Evolutionary conservation across 2,797 vertebrate species (phyloP), one percentile per base, ranked within the genome.

Genomic region (Enteromius unitaeniatus): DNA sequence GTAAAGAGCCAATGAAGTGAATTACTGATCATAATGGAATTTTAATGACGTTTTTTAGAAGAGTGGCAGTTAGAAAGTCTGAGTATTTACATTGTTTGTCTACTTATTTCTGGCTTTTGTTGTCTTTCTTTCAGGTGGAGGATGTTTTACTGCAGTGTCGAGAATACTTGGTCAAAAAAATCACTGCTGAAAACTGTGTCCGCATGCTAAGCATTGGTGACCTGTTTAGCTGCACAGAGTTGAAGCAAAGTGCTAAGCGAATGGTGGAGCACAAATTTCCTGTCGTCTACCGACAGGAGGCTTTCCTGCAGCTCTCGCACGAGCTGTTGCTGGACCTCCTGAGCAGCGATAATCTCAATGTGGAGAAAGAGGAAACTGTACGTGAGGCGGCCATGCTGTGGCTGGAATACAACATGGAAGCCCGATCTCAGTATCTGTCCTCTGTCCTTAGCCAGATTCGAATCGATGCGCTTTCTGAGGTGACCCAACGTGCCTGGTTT

Each of bases 221-320:
- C 89, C 91, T 99, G 80, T 99, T 98, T 95, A 99, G 97, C 90
- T 99, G 98, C 80, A 96, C 94, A n/a, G 98, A 99, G 90, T 90
- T 99, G 31, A 99, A 99, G 93, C 97, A 98, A 90, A 97, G 96
- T 45, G 96, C 98, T 85, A 99, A 99, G 89, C 96, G 98, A 82
- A 99, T 99, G 97, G 97, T 99, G 88, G 98, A 99, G 91, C 97
- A 99, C 94, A 99, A 99, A 91, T 99, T 99, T 92, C 96, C 97
- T 1, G 94, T 96, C 65, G 97, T 99, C 64, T 99, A 97, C 93
- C 95, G 95, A 53, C 98, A 98, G 92, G 98, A 99, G 82, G 96
- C 98, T 72, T 99, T 99, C 93, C 95, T 99, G 87, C 98, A 99
- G 90, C 95, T 99, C 64, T 97, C 97, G 21, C 98, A 99, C 40